Evolutionary conservation across 2,113 vertebrate genomes (phyloP).

Genomic region (Chionis minor): DNA sequence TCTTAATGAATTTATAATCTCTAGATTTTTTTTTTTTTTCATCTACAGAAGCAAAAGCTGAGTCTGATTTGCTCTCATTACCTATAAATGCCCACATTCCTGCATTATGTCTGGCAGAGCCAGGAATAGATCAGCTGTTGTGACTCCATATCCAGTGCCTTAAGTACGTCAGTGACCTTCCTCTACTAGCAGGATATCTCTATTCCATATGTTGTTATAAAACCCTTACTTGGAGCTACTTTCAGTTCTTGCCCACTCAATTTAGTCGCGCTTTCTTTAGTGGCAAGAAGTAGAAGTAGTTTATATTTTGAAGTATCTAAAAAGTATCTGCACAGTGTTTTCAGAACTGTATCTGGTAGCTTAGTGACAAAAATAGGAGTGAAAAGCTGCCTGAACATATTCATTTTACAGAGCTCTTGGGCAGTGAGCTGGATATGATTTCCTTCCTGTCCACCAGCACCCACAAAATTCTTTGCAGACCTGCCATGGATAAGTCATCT

Average conservation of each 20-base stretch:
- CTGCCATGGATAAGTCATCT: neutral
- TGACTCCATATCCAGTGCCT: conserved; percentile 7
- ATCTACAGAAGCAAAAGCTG: neutral
- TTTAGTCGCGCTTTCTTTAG: conserved; percentile 5
- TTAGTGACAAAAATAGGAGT: conserved; percentile 53
- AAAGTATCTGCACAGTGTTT: conserved; percentile 15
- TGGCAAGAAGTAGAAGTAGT: neutral
- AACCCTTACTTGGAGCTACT: neutral
- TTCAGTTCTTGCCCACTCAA: conserved; percentile 12
- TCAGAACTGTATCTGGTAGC: conserved; percentile 39
- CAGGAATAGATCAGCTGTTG: conserved; percentile 46
- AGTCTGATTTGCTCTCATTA: neutral
- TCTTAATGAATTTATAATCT: neutral
- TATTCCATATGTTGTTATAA: conserved; percentile 14
- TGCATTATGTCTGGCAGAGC: neutral
- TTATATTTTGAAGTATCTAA: conserved; percentile 22
- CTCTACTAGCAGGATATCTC: neutral
- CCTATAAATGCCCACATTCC: neutral
- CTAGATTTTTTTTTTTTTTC: neutral
- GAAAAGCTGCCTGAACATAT: conserved; percentile 29
- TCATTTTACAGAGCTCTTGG: neutral
- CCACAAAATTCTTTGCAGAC: neutral
- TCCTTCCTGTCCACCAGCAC: neutral
- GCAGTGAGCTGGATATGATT: neutral
- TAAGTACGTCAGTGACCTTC: conserved; percentile 31